A percentile compares a stretch with the other conserved stretches of the same genome.
Evolutionary conservation across 2,113 vertebrate species (phyloP).

Genomic region (Psilopogon haemacephalus): DNA sequence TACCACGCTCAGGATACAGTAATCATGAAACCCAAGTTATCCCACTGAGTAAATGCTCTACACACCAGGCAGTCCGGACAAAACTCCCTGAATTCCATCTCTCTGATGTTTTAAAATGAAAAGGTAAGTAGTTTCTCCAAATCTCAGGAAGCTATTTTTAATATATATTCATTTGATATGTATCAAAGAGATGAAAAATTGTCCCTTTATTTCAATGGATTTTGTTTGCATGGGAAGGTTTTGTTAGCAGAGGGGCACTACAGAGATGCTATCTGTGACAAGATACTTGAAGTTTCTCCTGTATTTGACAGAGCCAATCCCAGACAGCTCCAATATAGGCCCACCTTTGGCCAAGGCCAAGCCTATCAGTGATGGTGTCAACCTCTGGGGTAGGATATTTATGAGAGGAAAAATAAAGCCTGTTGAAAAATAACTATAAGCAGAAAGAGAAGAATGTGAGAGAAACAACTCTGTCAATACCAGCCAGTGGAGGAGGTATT

Average conservation of each 20-base stretch:
- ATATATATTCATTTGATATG: rapidly evolving
- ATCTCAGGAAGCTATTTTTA: not conserved
- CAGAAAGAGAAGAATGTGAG: not conserved
- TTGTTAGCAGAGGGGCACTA: not conserved
- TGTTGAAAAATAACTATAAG: no score
- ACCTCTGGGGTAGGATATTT: not conserved
- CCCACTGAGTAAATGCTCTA: not conserved
- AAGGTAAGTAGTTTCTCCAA: not conserved
- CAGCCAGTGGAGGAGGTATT: not conserved
- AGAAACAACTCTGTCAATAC: no score
- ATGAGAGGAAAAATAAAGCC: not conserved
- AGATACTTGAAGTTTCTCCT: not conserved
- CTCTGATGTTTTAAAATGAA: not conserved
- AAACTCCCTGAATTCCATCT: not conserved
- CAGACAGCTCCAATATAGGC: rapidly evolving
- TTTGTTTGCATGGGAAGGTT: no score
- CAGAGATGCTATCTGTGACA: not conserved
- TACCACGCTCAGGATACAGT: not conserved
- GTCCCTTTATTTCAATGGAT: not conserved
- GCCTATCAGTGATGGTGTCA: not conserved
- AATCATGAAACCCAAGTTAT: not conserved
- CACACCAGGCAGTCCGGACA: not conserved
- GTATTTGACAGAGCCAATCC: rapidly evolving
- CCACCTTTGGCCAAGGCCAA: rapidly evolving
- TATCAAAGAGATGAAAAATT: not conserved